These are phyloP conservation scores for Adela reaumurella DNA, from an alignment of 2,888 invertebrate genomes.

Conservation along the genomic window DNA sequence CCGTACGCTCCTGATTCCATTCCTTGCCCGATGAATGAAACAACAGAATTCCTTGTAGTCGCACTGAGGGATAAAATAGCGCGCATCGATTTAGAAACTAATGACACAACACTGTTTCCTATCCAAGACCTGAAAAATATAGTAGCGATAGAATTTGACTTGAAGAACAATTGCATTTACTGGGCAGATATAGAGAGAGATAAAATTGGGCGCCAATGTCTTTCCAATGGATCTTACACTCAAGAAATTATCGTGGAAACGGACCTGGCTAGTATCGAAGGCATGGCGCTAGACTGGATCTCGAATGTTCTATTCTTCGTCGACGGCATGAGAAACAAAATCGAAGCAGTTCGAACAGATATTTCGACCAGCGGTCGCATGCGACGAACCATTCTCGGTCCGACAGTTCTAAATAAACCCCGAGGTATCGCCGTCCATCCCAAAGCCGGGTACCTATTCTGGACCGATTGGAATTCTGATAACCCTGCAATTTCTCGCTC, in stretches of 20 bases:
- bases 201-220: constrained; percentile 73
- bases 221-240: constrained; percentile 59
- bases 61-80: constrained; percentile 75
- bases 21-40: constrained; percentile 65
- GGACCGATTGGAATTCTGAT: constrained; percentile 85
- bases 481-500: constrained; percentile 76
- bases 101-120: constrained; percentile 61
- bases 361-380: constrained; percentile 61
- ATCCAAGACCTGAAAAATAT: constrained; percentile 72
- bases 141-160: constrained; percentile 83
- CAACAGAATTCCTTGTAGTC: constrained; percentile 74
- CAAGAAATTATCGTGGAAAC: constrained; percentile 71
- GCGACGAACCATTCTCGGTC: constrained; percentile 71
- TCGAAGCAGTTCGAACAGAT: constrained; percentile 74
- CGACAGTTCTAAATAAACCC: constrained; percentile 65
- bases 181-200: constrained; percentile 84
- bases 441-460: constrained; percentile 71
- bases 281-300: constrained; percentile 88
- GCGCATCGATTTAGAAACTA: constrained; percentile 62
- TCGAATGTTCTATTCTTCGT: constrained; percentile 84
- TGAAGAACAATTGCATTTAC: constrained; percentile 79
- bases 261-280: constrained; percentile 77
- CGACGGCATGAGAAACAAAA: constrained; percentile 73
- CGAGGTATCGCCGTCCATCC: constrained; percentile 84
- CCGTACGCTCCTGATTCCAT: constrained; percentile 68